Evolutionary conservation across 2,113 vertebrate species (phyloP), one percentile per base, ranked within the genome.

Genomic region (Poicephalus meyeri): DNA sequence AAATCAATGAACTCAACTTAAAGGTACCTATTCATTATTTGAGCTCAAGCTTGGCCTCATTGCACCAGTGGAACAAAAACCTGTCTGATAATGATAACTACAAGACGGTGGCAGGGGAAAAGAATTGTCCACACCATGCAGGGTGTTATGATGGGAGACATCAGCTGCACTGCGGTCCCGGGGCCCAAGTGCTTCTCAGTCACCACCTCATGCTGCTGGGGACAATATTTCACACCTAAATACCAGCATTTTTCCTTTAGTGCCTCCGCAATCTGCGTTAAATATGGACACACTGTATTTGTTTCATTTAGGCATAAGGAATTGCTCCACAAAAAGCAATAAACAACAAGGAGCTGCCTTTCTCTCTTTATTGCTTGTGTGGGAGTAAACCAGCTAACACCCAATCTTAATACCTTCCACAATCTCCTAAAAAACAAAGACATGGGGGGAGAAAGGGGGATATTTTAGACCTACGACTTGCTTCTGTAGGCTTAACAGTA

Each of bases 1-100:
- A 78, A 68, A 97, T 91, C 93, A 90, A 84, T 93, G 82, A 80
- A 64, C 93, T 74, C 68, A 76, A 56, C 95, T 86, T 47, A 90
- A 88, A 90, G 82, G 90, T 70, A 55, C 52, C 94, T 37, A 20
- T 93, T 86, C 86, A 44, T 88, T 86, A 74, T 14, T 11, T n/a
- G 85, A 88, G 90, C 89, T 95, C 15, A 13, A 77, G 89, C 80
- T 88, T 33, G 6, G 87, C 78, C 84, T 85, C 11, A 11, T 78
- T 80, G 94, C 77, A 69, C 80, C 1, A 1, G 46, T 0, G 0
- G 88, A 91, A 93, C 91, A 88, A 78, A 80, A 60, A n/a, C 41
- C 82, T 70, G 49, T 56, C 87, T 73, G 83, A 13, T 52, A 60
- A 85, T 56, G 88, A 83, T 53, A 88, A 8, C 5, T 10, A 33